Evolutionary conservation across 2,888 invertebrate genomes (phyloP), one percentile per base, ranked within the genome.

Genomic region (Drosophila melanosoma): DNA sequence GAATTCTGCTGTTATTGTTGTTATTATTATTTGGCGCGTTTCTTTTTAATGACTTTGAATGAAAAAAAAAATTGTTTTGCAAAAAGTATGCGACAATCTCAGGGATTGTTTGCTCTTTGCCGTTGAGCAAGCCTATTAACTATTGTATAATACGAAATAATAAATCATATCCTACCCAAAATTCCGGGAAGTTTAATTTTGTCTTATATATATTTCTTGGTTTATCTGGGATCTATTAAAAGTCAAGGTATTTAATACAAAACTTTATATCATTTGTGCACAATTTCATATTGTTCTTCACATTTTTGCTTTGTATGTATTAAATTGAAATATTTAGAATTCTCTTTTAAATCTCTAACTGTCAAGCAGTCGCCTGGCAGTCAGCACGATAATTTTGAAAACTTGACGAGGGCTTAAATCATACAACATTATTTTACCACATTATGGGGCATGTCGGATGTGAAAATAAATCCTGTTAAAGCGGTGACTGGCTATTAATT

Each of bases 401-500:
- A 52, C 49, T 56, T 38, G 36, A 32, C 60, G n/a, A 20, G n/a
- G 32, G 33, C 79, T 81, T 79, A 81, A 83, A 83, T 81, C 84
- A 83, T 53, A 32, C 52, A 29, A 78, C 70, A 67, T 65, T 57
- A 64, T 66, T 64, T 40, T 51, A 64, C 38, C 48, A 29, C 48
- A 52, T 26, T 52, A 52, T 45, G 63, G 54, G 54, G 62, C 60
- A 51, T 63, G 54, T 61, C 51, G 71, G 51, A 62, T 65, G 69
- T 68, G 60, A 67, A 53, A 62, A 64, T 42, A 69, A 77, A 74
- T 71, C 72, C 73, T 69, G 76, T 79, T 89, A 74, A 56, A 58
- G 74, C 78, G 81, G 79, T 70, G 69, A 52, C 64, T 68, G 73
- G 60, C 82, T 87, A 82, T 89, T 87, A 82, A 87, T 87, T 89